Percentiles rank a stretch among this genome's conserved stretches.
These are phyloP conservation scores for Teleopsis dalmanni DNA, from an alignment of 1,140 invertebrate species.

Conservation along the genomic window DNA sequence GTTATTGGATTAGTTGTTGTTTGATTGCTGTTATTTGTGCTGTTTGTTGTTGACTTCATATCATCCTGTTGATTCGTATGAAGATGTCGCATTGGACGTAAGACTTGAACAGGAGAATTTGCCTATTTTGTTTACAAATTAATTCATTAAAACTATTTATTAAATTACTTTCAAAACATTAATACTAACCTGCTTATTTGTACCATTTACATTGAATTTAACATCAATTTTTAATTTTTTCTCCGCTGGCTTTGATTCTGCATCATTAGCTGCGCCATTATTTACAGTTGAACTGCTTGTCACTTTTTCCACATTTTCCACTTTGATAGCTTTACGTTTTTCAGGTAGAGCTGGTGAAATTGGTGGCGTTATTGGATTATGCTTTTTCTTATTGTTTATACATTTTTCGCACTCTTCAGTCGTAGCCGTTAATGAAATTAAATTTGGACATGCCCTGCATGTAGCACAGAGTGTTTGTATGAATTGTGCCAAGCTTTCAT, in stretches of 20 bases:
- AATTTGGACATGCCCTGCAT: constrained; percentile 42
- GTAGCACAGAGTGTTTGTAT: constrained; percentile 41
- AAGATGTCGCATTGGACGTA: constrained; percentile 12
- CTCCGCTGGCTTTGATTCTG: constrained; percentile 14
- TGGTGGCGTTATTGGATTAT: constrained; percentile 26
- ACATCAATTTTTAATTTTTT: constrained; percentile 9
- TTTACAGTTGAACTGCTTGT: constrained; percentile 9
- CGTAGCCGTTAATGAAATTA: constrained; percentile 38
- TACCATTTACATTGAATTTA: constrained; percentile 11
- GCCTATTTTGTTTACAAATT: no score
- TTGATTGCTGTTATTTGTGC: constrained; percentile 2
- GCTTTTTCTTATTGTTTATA: constrained; percentile 28
- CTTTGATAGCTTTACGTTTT: constrained; percentile 18
- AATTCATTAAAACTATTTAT: not conserved
- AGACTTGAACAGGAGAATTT: constrained; percentile 7
- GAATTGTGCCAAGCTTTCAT: constrained; percentile 38
- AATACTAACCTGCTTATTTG: constrained; percentile 2
- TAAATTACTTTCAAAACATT: not conserved
- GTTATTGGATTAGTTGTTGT: constrained; percentile 3
- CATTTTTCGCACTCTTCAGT: constrained; percentile 44
- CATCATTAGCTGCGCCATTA: no score
- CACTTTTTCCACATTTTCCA: constrained; percentile 1
- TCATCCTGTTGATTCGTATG: constrained; percentile 5
- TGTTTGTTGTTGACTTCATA: not conserved
- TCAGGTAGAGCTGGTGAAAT: constrained; percentile 33